Base-by-base conservation (phyloP, 2,797 vertebrate genomes). In the Hemitrygon akajei region DNA sequence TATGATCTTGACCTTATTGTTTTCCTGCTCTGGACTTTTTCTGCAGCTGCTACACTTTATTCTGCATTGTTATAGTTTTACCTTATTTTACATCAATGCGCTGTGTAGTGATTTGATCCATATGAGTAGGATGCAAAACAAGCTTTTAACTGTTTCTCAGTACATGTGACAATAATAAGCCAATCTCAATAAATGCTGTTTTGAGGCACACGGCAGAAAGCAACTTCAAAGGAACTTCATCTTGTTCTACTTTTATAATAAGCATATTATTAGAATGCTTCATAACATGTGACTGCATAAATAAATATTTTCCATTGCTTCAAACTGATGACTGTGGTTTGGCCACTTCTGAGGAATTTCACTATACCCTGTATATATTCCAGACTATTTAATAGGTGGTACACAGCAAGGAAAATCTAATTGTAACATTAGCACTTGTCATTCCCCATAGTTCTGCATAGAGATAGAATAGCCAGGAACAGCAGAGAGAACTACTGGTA, bases 321-420 rank as follows among this genome's bases (percentile, higher is more conserved):
- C 69, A 92, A 89, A 75, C 87, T 69, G n/a, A 66, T 30, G n/a
- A 63, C 22, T 93, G 27, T 93, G 71, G 27, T 76, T 75, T 75
- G 91, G 69, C 40, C 27, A 56, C 27, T 22, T 75, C 73, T n/a
- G 76, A 92, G 69, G 69, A 37, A 47, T 73, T 47, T 76, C 30
- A 76, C 69, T 76, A 56, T n/a, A n/a, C n/a, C n/a, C n/a, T n/a
- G n/a, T n/a, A n/a, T 75, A 30, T 40, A n/a, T 5, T 75, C 30
- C 40, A 93, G 71, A 93, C 91, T 75, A 71, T 76, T 93, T 56
- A 47, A 56, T 93, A 75, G 71, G 11, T 73, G 40, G 71, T 73
- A 69, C 3, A 76, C 40, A 58, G 71, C 69, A 93, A 93, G 47
- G 10, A n/a, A 93, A 92, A 30, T 76, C 12, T 56, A 93, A 93